phyloP scores from a whole-genome alignment of 2,888 invertebrate genomes.

The Pollenia griseotomentosa region DNA sequence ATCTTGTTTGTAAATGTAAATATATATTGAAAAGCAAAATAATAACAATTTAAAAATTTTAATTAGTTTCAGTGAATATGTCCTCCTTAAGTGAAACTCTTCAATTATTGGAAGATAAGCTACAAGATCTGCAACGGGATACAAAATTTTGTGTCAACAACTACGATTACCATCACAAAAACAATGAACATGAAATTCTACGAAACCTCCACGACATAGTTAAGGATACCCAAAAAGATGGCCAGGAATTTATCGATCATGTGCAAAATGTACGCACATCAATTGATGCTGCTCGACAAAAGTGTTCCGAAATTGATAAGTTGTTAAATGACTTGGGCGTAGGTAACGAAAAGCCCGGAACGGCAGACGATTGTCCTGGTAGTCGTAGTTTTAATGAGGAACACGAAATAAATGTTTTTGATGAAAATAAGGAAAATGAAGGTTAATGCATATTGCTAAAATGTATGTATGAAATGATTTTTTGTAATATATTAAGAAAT shows the following conservation, averaged over 20 bases:
- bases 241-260: constrained; percentile 67
- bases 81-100: constrained; percentile 8
- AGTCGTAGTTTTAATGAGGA: constrained; percentile 56
- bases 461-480: constrained; percentile 6
- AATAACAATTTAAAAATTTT: background rate
- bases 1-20: background rate
- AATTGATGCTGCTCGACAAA: constrained; percentile 37
- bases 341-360: background rate
- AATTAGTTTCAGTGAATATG: constrained; percentile 32
- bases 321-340: constrained; percentile 30
- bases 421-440: constrained; percentile 61
- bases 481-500: background rate
- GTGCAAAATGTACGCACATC: constrained; percentile 56
- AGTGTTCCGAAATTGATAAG: constrained; percentile 44
- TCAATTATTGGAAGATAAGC: constrained; percentile 71
- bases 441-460: background rate
- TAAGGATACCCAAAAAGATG: constrained; percentile 56
- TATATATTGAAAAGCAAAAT: background rate
- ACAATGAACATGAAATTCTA: constrained; percentile 76
- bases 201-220: constrained; percentile 70
- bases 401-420: background rate
- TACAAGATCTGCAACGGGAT: constrained; percentile 76
- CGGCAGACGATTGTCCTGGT: constrained; percentile 24
- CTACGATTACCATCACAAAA: constrained; percentile 77
- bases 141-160: constrained; percentile 76